Evolutionary conservation across 2,888 invertebrate species (phyloP).

Genomic region (Synanthedon tipuliformis): DNA sequence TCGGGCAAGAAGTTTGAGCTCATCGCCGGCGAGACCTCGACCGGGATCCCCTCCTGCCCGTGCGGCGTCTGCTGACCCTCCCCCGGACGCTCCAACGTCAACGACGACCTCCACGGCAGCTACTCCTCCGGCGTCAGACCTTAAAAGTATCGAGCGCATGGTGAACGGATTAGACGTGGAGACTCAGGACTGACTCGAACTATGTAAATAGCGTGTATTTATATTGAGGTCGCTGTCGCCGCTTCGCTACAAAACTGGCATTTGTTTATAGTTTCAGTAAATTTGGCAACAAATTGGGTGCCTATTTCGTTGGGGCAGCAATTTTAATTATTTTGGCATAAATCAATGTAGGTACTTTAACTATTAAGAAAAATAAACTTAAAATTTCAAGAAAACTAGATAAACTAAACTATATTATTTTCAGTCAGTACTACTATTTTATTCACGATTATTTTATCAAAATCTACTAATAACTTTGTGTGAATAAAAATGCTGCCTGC

Average conservation of each 20-base stretch:
- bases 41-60: slow-evolving; percentile 53
- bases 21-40: slow-evolving; percentile 65
- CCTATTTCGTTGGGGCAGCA: too few species aligned
- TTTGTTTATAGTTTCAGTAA: slow-evolving; percentile 15
- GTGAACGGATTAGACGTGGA: slow-evolving; percentile 94
- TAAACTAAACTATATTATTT: too few species aligned
- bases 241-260: slow-evolving; percentile 10
- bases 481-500: too few species aligned
- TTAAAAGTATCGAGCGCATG: slow-evolving; percentile 98
- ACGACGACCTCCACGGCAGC: slow-evolving; percentile 60
- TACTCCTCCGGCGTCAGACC: slow-evolving; percentile 80
- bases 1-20: slow-evolving; percentile 74
- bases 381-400: too few species aligned
- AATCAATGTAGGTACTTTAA: too few species aligned
- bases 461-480: too few species aligned
- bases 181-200: slow-evolving; percentile 66
- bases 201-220: slow-evolving; percentile 66
- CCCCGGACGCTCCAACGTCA: slow-evolving; percentile 68
- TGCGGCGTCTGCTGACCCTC: slow-evolving; percentile 63
- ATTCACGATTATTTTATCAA: too few species aligned
- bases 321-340: too few species aligned
- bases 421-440: too few species aligned
- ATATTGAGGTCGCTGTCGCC: slow-evolving; percentile 32
- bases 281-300: slow-evolving; percentile 1
- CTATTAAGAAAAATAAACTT: too few species aligned